Evolutionary conservation across 2,113 vertebrate genomes (phyloP).

Genomic region (Anarhynchus alexandrinus): DNA sequence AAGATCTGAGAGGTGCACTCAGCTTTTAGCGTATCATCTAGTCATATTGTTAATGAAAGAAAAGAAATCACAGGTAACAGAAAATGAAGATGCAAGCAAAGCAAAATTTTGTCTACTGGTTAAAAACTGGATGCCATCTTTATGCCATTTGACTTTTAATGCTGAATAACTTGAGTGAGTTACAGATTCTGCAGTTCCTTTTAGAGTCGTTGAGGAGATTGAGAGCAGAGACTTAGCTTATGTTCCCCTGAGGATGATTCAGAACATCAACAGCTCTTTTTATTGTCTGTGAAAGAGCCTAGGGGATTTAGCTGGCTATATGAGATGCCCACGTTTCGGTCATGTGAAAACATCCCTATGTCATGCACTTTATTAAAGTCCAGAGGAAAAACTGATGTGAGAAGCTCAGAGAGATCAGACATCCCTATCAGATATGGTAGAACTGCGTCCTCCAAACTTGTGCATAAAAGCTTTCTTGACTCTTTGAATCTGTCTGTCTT

Average conservation of each 20-base stretch:
- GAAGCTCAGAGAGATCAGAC: not conserved
- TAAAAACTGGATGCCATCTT: not conserved
- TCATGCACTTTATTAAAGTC: not conserved
- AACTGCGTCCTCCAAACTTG: not conserved
- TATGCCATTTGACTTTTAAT: not conserved
- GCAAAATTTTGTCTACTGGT: not conserved
- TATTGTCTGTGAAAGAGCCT: constrained; percentile 3
- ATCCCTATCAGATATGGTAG: not conserved
- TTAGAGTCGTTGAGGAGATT: not conserved
- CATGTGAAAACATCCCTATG: not conserved
- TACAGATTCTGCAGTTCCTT: not conserved
- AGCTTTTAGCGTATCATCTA: not conserved
- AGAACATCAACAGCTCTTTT: not conserved
- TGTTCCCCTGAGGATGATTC: not conserved
- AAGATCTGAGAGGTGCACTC: not conserved
- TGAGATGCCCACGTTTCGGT: not conserved
- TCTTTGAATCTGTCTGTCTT: not conserved
- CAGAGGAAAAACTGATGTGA: not conserved
- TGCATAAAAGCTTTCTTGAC: not conserved
- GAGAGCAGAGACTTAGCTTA: not conserved
- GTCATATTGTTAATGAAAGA: not conserved
- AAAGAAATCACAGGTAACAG: not conserved
- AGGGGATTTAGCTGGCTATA: not conserved
- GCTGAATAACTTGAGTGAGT: not conserved
- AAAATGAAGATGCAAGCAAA: not conserved